A percentile compares a stretch with the other conserved stretches of the same genome.
Conservation (phyloP, 2,797 vertebrate genomes). For the Sphenodon punctatus region DNA sequence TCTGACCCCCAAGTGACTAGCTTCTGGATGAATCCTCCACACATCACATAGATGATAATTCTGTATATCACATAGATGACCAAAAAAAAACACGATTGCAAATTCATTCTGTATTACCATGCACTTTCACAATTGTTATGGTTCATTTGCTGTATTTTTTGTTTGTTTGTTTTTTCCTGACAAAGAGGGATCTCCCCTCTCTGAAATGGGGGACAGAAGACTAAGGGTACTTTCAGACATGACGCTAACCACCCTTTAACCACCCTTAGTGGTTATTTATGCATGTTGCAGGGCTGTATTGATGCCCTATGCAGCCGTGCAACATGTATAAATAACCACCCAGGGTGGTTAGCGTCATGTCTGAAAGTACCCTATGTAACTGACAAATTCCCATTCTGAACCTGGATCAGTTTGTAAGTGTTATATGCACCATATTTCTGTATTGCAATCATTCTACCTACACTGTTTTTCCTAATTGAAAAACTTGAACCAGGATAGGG, state of each 20-base stretch:
- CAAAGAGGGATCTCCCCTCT: not conserved
- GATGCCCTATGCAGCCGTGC: too few species aligned
- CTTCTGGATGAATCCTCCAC: not conserved
- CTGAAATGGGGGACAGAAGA: not conserved
- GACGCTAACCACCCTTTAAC: too few species aligned
- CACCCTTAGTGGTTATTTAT: too few species aligned
- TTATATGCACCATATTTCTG: not conserved
- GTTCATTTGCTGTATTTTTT: too few species aligned
- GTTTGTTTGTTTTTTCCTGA: not conserved
- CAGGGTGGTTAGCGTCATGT: too few species aligned
- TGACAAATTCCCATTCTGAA: not conserved
- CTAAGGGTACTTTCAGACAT: too few species aligned
- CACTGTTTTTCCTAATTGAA: too few species aligned
- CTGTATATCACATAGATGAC: not conserved
- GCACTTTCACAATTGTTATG: not conserved
- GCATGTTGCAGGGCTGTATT: too few species aligned
- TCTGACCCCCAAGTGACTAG: not conserved
- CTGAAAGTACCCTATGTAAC: too few species aligned
- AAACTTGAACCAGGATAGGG: not conserved
- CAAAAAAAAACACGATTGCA: not conserved
- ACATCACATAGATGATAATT: not conserved
- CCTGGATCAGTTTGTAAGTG: not conserved
- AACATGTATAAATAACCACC: too few species aligned
- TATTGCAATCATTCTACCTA: too few species aligned
- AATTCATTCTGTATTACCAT: not conserved